Percentiles rank a stretch among this genome's conserved stretches.
These are phyloP conservation scores for Ophiodon elongatus DNA, from an alignment of 2,113 vertebrate species.

Conservation along the genomic window DNA sequence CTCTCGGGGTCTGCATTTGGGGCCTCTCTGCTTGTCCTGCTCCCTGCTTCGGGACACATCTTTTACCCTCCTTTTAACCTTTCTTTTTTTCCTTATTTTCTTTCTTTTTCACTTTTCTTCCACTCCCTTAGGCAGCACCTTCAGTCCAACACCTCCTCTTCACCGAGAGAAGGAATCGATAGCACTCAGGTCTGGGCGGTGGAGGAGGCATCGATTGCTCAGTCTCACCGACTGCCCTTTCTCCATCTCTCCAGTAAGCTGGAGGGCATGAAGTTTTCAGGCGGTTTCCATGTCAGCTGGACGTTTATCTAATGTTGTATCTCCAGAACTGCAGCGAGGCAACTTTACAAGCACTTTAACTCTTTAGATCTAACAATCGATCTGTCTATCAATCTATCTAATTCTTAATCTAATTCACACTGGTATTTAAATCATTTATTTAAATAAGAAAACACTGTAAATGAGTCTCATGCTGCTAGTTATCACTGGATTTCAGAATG, in stretches of 20 bases:
- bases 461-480: not conserved
- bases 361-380: not conserved
- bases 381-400: not conserved
- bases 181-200: conserved; percentile 33
- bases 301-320: conserved; percentile 48
- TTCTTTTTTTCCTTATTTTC: not conserved
- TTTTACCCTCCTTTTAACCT: conserved; percentile 6
- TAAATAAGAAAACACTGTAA: conserved; percentile 1
- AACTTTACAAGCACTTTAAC: not conserved
- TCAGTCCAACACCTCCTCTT: conserved; percentile 56
- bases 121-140: conserved; percentile 56
- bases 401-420: not conserved
- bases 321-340: conserved; percentile 20
- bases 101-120: conserved; percentile 41
- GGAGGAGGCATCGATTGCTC: conserved; percentile 50
- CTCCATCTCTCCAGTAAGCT: conserved; percentile 37
- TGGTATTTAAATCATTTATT: not conserved
- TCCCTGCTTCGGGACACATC: not conserved
- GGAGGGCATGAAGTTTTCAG: conserved; percentile 28
- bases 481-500: not conserved
- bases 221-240: conserved; percentile 29
- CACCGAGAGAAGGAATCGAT: conserved; percentile 53
- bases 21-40: not conserved
- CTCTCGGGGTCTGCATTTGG: not conserved
- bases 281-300: conserved; percentile 23